Base-by-base conservation (phyloP, 1,140 invertebrate species). In the Thaumatotibia leucotreta region DNA sequence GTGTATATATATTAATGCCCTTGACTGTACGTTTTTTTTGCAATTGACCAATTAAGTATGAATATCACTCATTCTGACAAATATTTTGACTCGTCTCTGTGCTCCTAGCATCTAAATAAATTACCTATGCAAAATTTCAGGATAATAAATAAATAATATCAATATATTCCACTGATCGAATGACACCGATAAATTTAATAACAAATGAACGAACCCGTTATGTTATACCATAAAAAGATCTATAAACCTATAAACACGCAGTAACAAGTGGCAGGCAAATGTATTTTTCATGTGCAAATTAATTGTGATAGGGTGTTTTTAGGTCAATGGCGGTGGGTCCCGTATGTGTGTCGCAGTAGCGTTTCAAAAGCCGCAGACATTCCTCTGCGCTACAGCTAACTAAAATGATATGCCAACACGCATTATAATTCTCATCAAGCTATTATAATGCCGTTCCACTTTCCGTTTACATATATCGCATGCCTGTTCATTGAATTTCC, bases 381-480 rank as follows among this genome's bases (percentile, higher is more conserved):
- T 52, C 50, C 50, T 52, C 50, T 24, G 50, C 50, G 50, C 50
- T 52, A 52, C 50, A 52, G 50, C 50, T 52, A n/a, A n/a, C n/a
- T n/a, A 27, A 52, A 52, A 27, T 52, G 50, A 52, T 52, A 52
- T 52, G 50, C 50, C 50, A 52, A 52, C 50, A 52, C 50, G 23
- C 50, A 52, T 52, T 52, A 52, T 52, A 52, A 52, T 52, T 52
- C 50, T 52, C 50, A 52, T 52, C 50, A 52, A 52, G 23, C 50
- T 52, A 52, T 52, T 24, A 52, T 52, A 52, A 24, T 52, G 50
- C 23, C 50, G 50, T 27, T 52, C 50, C 50, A 52, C 50, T 52
- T 52, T 52, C 50, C 50, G 50, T 52, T 52, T 52, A 52, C 23
- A 52, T 52, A 20, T 22, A 23, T 24, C 23, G 23, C 50, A 24